Evolutionary conservation across 2,888 invertebrate species (phyloP).

Genomic region (Tridacna crocea): DNA sequence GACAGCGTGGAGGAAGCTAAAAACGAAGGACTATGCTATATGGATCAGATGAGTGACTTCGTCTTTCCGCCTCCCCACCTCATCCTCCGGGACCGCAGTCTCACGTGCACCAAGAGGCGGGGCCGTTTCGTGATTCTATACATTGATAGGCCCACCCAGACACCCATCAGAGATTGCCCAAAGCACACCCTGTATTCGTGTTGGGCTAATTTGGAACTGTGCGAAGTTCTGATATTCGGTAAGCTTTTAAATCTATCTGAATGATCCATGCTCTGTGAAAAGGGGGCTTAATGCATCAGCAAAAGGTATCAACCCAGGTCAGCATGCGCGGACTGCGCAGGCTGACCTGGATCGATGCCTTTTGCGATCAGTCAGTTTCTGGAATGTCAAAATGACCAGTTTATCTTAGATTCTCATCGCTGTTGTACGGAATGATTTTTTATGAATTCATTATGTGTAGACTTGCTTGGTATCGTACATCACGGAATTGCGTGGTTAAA

Average conservation of each 20-base stretch:
- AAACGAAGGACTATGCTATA: constrained; percentile 66
- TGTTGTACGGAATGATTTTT: too few relatives aligned
- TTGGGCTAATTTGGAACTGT: constrained; percentile 70
- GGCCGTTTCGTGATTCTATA: constrained; percentile 64
- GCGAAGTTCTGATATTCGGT: constrained; percentile 68
- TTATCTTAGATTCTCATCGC: too few relatives aligned
- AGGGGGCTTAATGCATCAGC: too few relatives aligned
- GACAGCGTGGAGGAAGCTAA: constrained; percentile 60
- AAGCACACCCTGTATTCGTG: constrained; percentile 64
- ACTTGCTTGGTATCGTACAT: too few relatives aligned
- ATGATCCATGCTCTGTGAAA: too few relatives aligned
- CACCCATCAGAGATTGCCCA: constrained; percentile 60
- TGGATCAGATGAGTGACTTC: constrained; percentile 62
- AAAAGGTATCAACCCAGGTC: too few relatives aligned
- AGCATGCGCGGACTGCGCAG: too few relatives aligned
- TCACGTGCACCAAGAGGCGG: constrained; percentile 59
- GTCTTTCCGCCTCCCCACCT: constrained; percentile 63
- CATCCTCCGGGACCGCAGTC: constrained; percentile 58
- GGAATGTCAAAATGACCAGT: too few relatives aligned
- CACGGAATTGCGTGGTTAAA: too few relatives aligned
- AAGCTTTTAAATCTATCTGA: constrained; percentile 27
- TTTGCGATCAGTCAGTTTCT: neutral
- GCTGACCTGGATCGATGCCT: too few relatives aligned
- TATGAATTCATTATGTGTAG: too few relatives aligned
- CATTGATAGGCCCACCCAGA: constrained; percentile 59